Evolutionary conservation across 2,888 invertebrate species (phyloP).

Genomic region (Tridacna crocea): DNA sequence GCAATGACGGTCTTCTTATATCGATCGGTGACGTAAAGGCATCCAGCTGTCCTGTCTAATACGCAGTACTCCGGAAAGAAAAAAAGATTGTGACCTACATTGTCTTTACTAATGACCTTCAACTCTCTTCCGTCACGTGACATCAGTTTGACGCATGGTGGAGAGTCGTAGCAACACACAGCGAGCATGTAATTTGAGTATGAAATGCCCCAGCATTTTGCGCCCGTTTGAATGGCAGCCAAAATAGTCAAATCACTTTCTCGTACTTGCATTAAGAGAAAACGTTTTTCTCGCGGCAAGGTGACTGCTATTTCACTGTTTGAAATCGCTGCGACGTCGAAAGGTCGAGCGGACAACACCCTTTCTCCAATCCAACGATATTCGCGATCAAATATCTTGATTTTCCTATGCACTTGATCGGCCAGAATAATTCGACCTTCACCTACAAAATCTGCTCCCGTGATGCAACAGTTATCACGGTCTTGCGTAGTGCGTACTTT

Average conservation of each 20-base stretch:
- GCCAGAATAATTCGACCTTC: constrained; percentile 63
- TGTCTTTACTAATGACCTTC: constrained; percentile 62
- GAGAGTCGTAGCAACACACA: constrained; percentile 66
- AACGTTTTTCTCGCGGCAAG: constrained; percentile 63
- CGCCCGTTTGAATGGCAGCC: constrained; percentile 65
- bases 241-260: constrained; percentile 59
- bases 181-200: constrained; percentile 65
- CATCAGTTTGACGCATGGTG: constrained; percentile 67
- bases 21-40: constrained; percentile 63
- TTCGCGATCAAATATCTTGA: constrained; percentile 63
- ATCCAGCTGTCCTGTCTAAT: constrained; percentile 58
- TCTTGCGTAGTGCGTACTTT: constrained; percentile 63
- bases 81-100: constrained; percentile 66
- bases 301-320: constrained; percentile 63
- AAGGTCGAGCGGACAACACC: constrained; percentile 63
- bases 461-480: constrained; percentile 67
- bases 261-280: constrained; percentile 60
- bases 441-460: constrained; percentile 60
- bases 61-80: constrained; percentile 68
- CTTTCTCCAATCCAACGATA: constrained; percentile 63
- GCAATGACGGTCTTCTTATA: constrained; percentile 68
- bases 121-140: constrained; percentile 67
- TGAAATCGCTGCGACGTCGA: constrained; percentile 59
- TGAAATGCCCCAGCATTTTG: constrained; percentile 67
- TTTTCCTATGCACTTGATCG: constrained; percentile 65